A percentile compares a stretch with the other conserved stretches of the same genome.
phyloP scores from a whole-genome alignment of 1,140 invertebrate species.

The Dreissena polymorpha region DNA sequence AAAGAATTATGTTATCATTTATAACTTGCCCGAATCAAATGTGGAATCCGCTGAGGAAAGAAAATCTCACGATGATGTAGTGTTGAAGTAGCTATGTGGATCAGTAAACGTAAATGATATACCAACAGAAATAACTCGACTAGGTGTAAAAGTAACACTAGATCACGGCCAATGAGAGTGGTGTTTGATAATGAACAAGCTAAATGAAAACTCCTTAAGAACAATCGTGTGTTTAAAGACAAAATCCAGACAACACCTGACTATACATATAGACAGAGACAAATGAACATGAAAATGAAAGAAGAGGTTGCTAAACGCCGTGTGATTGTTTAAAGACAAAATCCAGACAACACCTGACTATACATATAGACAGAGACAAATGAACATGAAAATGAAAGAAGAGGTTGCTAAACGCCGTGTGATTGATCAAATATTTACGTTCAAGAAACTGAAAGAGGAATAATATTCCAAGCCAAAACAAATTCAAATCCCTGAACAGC shows the following conservation, averaged over 20 bases:
- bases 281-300: too few species aligned
- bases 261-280: too few species aligned
- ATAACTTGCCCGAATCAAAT: neutral
- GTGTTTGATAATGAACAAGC: neutral
- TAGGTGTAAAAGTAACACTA: neutral
- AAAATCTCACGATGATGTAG: neutral
- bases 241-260: too few species aligned
- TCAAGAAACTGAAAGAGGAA: constrained; percentile 1
- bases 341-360: neutral
- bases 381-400: neutral
- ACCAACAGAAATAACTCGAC: neutral
- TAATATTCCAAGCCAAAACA: neutral
- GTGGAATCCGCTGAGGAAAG: neutral
- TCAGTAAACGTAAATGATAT: neutral
- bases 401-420: neutral
- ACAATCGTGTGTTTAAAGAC: neutral
- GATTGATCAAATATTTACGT: neutral
- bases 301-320: too few species aligned
- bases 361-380: constrained; percentile 3
- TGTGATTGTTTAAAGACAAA: too few species aligned
- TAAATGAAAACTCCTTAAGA: neutral
- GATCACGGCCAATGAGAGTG: neutral
- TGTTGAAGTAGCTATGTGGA: neutral
- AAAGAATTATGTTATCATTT: neutral
- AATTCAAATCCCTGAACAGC: too few species aligned